Conservation (phyloP, 2,797 vertebrate genomes). For the Fringilla coelebs region DNA sequence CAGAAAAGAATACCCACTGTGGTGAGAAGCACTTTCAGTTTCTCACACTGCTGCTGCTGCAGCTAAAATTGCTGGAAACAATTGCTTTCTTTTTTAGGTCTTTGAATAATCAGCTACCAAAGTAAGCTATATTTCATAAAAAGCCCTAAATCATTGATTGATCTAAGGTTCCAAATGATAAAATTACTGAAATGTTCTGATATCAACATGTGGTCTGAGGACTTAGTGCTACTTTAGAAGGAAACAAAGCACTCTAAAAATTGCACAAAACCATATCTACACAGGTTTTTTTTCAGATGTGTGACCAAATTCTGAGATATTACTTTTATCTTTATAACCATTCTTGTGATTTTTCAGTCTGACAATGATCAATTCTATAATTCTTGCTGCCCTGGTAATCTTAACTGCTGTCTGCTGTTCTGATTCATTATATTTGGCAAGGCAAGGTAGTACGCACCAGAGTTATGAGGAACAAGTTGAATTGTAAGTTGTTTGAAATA, state of each 20-base stretch:
- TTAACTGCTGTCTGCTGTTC: neutral
- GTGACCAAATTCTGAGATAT: neutral
- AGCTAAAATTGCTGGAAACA: neutral
- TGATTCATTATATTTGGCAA: constrained; percentile 3
- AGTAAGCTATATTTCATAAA: neutral
- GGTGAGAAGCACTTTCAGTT: neutral
- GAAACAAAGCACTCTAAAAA: neutral
- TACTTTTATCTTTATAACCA: neutral
- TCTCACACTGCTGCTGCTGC: neutral
- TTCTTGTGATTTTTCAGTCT: neutral
- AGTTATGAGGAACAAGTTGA: neutral
- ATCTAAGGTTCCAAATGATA: neutral
- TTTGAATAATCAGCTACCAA: neutral
- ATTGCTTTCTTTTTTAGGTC: neutral
- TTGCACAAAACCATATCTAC: neutral
- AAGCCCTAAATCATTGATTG: neutral
- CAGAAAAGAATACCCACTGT: neutral
- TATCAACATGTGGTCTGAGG: neutral
- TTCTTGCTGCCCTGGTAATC: neutral
- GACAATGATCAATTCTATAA: neutral
- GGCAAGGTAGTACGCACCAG: neutral
- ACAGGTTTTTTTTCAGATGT: neutral
- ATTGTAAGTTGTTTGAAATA: constrained; percentile 16
- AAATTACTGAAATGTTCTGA: neutral
- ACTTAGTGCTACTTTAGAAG: neutral